A percentile compares a stretch with the other conserved stretches of the same genome.
phyloP scores from a whole-genome alignment of 2,888 invertebrate genomes.

The Ariolimax columbianus region DNA sequence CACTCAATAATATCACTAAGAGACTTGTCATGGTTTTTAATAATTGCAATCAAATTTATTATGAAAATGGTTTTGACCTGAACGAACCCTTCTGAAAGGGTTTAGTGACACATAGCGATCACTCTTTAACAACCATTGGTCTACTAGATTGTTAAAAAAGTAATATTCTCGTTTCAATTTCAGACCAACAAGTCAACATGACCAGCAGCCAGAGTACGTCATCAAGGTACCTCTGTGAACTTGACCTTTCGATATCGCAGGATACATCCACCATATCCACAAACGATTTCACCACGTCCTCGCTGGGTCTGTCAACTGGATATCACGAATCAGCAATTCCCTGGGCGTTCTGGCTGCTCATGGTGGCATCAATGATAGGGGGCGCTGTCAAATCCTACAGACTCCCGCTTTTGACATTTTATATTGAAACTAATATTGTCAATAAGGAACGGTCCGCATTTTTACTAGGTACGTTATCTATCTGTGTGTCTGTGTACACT shows the following conservation, averaged over 20 bases:
- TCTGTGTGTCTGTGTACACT: neutral
- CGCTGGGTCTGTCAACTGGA: neutral
- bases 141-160: no score
- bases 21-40: no score
- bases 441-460: conserved; percentile 25
- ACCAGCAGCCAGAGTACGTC: neutral
- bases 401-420: conserved; percentile 36
- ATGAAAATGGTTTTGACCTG: no score
- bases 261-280: neutral
- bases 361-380: neutral
- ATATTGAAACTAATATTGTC: conserved; percentile 37
- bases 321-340: neutral
- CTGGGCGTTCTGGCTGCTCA: conserved; percentile 32
- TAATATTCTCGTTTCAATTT: conserved; percentile 8
- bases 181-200: neutral
- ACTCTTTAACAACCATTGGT: no score
- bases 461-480: conserved; percentile 5
- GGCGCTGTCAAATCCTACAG: conserved; percentile 43
- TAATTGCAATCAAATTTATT: no score
- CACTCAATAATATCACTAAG: no score
- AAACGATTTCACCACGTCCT: neutral
- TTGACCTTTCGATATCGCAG: neutral
- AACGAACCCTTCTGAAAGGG: no score
- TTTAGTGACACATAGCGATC: no score
- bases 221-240: neutral